Percentiles rank a stretch among this genome's conserved stretches.
Conservation (phyloP, 2,888 invertebrate genomes). For the Escarpia spicata region DNA sequence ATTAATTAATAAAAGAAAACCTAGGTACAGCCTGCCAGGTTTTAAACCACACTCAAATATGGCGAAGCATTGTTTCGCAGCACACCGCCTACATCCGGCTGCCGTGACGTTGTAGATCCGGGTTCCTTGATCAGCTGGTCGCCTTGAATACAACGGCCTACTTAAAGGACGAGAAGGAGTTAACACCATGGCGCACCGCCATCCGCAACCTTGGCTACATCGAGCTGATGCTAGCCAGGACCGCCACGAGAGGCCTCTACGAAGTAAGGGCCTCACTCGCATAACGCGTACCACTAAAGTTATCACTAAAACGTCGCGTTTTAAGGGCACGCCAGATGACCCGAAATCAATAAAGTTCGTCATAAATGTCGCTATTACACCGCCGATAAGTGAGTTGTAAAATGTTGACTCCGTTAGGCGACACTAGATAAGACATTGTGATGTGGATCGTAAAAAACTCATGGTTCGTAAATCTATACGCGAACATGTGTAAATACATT, state of each 20-base stretch:
- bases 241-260: conserved; percentile 36
- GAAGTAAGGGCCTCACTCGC: conserved; percentile 31
- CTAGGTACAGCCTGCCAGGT: no score
- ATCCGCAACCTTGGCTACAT: conserved; percentile 67
- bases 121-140: conserved; percentile 70
- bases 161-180: conserved; percentile 49
- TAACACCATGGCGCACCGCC: conserved; percentile 53
- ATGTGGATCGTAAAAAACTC: background rate
- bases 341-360: background rate
- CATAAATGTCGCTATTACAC: background rate
- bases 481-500: background rate
- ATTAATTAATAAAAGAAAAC: no score
- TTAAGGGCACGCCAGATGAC: background rate
- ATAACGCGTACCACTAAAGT: background rate
- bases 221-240: conserved; percentile 39
- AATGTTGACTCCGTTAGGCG: background rate
- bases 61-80: no score
- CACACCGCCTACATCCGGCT: background rate
- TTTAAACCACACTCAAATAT: no score
- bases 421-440: background rate
- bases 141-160: conserved; percentile 55
- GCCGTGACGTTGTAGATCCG: conserved; percentile 62
- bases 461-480: background rate
- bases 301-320: background rate
- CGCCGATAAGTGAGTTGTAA: background rate